These are phyloP conservation scores for Brachyhypopomus occidentalis DNA, from an alignment of 2,113 vertebrate species.

Conservation along the genomic window DNA sequence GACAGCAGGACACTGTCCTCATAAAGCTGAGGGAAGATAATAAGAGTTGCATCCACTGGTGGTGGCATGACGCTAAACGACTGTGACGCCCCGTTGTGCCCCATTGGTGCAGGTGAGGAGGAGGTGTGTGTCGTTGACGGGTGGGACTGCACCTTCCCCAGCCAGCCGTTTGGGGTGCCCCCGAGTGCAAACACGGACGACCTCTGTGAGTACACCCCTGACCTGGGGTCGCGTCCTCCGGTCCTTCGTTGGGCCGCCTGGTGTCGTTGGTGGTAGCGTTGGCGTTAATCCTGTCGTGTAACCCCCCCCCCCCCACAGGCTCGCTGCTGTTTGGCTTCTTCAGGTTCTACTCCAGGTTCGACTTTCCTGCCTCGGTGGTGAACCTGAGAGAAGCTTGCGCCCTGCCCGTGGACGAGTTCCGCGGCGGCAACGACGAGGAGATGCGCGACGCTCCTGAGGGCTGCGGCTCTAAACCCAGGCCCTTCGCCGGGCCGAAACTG, in stretches of 20 bases:
- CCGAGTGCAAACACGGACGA: slow-evolving; percentile 80
- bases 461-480: slow-evolving; percentile 20
- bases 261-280: too few species aligned
- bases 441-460: background rate
- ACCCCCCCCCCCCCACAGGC: slow-evolving; percentile 70
- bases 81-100: background rate
- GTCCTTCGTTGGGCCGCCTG: background rate
- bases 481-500: slow-evolving; percentile 55
- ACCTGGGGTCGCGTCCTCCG: too few species aligned
- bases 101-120: slow-evolving; percentile 73
- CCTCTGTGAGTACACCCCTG: slow-evolving; percentile 75
- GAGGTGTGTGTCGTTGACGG: slow-evolving; percentile 81
- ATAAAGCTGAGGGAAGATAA: background rate
- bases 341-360: slow-evolving; percentile 78
- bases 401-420: slow-evolving; percentile 68
- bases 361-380: slow-evolving; percentile 78
- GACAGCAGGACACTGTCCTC: too few species aligned
- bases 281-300: background rate
- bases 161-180: slow-evolving; percentile 74
- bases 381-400: slow-evolving; percentile 76
- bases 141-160: slow-evolving; percentile 90
- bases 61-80: background rate
- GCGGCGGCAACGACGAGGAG: slow-evolving; percentile 47
- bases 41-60: background rate
- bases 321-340: slow-evolving; percentile 86